phyloP scores from a whole-genome alignment of 2,888 invertebrate species.

The Xylota sylvarum region DNA sequence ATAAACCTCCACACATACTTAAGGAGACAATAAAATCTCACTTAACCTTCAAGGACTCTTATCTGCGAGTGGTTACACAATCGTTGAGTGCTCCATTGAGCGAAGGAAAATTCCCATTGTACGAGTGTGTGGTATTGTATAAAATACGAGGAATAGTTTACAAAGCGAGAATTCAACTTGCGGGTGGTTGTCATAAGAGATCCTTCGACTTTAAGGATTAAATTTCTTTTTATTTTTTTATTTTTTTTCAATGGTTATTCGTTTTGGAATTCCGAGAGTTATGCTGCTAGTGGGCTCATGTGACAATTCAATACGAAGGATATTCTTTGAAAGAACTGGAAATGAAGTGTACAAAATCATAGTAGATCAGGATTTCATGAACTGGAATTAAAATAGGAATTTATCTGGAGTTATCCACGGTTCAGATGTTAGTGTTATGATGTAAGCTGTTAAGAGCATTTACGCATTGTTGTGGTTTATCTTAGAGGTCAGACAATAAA shows the following conservation, averaged over 20 bases:
- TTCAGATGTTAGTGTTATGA: neutral
- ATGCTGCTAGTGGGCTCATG: neutral
- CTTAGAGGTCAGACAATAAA: no score
- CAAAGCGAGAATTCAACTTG: slow-evolving; percentile 59
- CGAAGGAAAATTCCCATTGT: slow-evolving; percentile 35
- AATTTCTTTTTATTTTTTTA: slow-evolving; percentile 37
- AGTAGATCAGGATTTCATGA: slow-evolving; percentile 17
- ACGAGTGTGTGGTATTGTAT: slow-evolving; percentile 31
- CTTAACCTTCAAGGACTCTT: slow-evolving; percentile 62
- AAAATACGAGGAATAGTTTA: slow-evolving; percentile 55
- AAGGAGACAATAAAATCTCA: slow-evolving; percentile 53
- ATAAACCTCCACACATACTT: slow-evolving; percentile 19
- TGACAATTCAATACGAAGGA: neutral
- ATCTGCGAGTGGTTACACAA: slow-evolving; percentile 58
- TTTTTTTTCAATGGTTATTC: neutral
- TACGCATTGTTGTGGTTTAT: neutral
- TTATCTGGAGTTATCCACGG: neutral
- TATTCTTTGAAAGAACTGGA: slow-evolving; percentile 17
- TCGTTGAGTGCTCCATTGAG: slow-evolving; percentile 49
- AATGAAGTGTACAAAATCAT: slow-evolving; percentile 23
- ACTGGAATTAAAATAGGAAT: neutral
- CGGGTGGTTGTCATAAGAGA: slow-evolving; percentile 50
- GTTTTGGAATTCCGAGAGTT: neutral
- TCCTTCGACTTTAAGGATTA: slow-evolving; percentile 59
- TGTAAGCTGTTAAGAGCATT: neutral